These are phyloP conservation scores for Ptychodera flava DNA, from an alignment of 35 echinoderm and acorn worm genomes.

Conservation along the genomic window DNA sequence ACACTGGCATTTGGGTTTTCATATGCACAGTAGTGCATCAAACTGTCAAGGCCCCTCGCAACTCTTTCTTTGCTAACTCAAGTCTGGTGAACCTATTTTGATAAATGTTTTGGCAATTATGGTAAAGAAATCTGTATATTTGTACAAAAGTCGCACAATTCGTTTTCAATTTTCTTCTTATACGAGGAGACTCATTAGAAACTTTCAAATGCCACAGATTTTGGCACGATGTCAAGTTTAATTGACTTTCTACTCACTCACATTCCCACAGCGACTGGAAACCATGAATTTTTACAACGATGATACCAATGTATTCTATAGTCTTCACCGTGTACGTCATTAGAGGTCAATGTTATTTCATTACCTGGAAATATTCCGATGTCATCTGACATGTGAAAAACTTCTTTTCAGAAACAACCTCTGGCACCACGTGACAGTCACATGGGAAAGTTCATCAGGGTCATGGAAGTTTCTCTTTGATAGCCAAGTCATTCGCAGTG, in stretches of 20 bases:
- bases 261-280: background rate
- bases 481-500: background rate
- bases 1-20: too few species aligned
- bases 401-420: background rate
- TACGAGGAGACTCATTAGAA: too few species aligned
- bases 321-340: background rate
- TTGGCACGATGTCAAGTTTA: background rate
- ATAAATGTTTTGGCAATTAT: too few species aligned
- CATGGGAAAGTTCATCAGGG: slow-evolving; percentile 42
- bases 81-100: too few species aligned
- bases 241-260: background rate
- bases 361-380: background rate
- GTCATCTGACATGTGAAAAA: background rate
- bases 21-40: background rate
- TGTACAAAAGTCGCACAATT: too few species aligned
- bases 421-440: slow-evolving; percentile 47
- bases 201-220: too few species aligned
- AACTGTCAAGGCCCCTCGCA: background rate
- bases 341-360: background rate
- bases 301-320: background rate
- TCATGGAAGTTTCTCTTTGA: slow-evolving; percentile 37
- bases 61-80: background rate
- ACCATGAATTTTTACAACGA: background rate
- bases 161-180: too few species aligned
- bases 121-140: too few species aligned